Conservation (phyloP, 2,888 invertebrate species). For the Dendrolimus houi region DNA sequence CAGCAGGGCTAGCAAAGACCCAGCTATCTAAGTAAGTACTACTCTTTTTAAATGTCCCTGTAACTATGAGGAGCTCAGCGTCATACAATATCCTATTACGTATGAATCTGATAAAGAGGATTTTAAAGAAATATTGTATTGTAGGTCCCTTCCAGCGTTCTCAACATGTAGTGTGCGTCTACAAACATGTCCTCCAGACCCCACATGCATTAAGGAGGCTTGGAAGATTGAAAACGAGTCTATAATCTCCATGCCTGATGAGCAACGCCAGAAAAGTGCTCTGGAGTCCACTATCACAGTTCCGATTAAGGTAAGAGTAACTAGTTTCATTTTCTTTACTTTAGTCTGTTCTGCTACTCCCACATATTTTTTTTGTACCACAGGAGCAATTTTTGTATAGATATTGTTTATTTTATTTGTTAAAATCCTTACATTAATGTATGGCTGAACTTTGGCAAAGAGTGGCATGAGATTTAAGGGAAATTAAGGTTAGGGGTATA, state of each 20-base stretch:
- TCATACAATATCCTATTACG: background rate
- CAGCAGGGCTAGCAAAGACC: conserved; percentile 34
- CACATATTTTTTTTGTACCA: no score
- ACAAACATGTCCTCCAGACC: conserved; percentile 23
- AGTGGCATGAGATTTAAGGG: no score
- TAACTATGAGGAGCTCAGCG: background rate
- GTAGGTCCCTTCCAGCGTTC: conserved; percentile 49
- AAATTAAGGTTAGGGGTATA: no score
- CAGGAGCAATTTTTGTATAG: no score
- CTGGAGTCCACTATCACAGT: conserved; percentile 75
- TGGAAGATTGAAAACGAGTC: conserved; percentile 66
- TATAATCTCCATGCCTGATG: conserved; percentile 64
- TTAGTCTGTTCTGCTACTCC: no score
- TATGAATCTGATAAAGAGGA: background rate
- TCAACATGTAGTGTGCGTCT: conserved; percentile 30
- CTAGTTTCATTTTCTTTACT: no score
- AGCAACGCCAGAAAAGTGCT: conserved; percentile 51
- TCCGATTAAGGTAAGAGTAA: conserved; percentile 58
- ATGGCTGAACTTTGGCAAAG: no score
- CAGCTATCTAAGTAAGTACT: conserved; percentile 39
- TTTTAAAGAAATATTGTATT: conserved; percentile 9
- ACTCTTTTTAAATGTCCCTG: background rate
- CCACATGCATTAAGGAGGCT: conserved; percentile 52
- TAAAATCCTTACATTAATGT: no score
- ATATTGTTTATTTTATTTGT: no score